These are phyloP conservation scores for Scolopax mira DNA, from an alignment of 2,113 vertebrate genomes.

Conservation along the genomic window DNA sequence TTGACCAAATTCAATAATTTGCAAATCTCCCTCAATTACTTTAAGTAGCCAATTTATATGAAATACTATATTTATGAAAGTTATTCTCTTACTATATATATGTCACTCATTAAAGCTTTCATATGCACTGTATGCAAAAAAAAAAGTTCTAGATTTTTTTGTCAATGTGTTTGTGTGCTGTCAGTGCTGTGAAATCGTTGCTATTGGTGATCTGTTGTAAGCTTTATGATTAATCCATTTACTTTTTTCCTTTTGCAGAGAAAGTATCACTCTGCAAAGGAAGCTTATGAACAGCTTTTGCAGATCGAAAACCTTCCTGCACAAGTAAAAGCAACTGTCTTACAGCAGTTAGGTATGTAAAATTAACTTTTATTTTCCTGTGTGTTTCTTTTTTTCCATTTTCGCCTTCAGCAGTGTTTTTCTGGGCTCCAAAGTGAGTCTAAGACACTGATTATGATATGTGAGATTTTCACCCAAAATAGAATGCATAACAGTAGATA, in stretches of 20 bases:
- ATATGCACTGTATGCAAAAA: constrained; percentile 62
- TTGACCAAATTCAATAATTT: not conserved
- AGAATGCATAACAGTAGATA: not conserved
- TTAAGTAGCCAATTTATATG: not conserved
- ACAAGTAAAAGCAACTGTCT: constrained; percentile 97
- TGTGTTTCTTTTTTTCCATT: constrained; percentile 2
- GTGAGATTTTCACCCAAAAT: not conserved
- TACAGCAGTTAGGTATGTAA: constrained; percentile 96
- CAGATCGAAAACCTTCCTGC: constrained; percentile 94
- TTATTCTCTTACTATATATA: not conserved
- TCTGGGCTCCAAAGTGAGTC: not conserved
- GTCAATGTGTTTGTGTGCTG: constrained; percentile 47
- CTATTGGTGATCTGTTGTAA: constrained; percentile 45
- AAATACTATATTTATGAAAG: not conserved
- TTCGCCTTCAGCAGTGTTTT: constrained; percentile 18
- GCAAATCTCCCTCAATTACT: not conserved
- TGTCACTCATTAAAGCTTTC: constrained; percentile 32
- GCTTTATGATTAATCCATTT: constrained; percentile 57
- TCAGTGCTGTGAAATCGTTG: constrained; percentile 61
- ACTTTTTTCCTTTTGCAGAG: constrained; percentile 80
- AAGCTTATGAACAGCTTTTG: constrained; percentile 96
- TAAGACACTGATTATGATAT: not conserved
- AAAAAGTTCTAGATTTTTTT: not conserved
- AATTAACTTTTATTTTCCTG: not conserved
- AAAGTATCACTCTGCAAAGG: constrained; percentile 96